A percentile compares a stretch with the other conserved stretches of the same genome.
phyloP scores from a whole-genome alignment of 1,140 invertebrate species.

The Cheumatopsyche charites region DNA sequence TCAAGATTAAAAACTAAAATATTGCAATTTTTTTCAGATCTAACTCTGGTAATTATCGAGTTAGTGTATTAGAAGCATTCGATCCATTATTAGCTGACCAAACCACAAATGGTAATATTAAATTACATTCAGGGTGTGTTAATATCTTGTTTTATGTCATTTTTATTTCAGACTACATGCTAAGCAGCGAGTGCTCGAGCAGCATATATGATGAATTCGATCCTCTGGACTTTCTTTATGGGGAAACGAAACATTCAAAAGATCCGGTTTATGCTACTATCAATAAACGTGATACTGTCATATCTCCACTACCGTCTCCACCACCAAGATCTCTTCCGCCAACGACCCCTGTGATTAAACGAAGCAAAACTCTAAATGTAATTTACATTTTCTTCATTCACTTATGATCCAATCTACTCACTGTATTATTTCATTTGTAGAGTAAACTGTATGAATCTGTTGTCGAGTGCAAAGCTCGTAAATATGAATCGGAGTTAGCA shows the following conservation, averaged over 20 bases:
- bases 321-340: slow-evolving; percentile 60
- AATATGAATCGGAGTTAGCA: slow-evolving; percentile 75
- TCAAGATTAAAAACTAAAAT: neutral
- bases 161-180: slow-evolving; percentile 52
- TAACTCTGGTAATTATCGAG: slow-evolving; percentile 69
- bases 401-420: neutral
- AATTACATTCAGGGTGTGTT: slow-evolving; percentile 11
- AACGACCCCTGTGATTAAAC: slow-evolving; percentile 52
- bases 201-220: slow-evolving; percentile 86
- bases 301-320: slow-evolving; percentile 66
- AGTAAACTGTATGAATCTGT: slow-evolving; percentile 75
- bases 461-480: slow-evolving; percentile 66
- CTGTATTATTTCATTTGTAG: slow-evolving; percentile 51
- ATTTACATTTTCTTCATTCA: slow-evolving; percentile 14
- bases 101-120: slow-evolving; percentile 56
- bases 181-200: slow-evolving; percentile 65
- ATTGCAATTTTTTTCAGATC: neutral
- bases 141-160: slow-evolving; percentile 10
- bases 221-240: slow-evolving; percentile 84
- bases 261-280: slow-evolving; percentile 79
- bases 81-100: slow-evolving; percentile 74
- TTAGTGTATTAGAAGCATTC: slow-evolving; percentile 83
- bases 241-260: slow-evolving; percentile 73
- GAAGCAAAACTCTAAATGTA: slow-evolving; percentile 54
- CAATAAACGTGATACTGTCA: slow-evolving; percentile 66